These are phyloP conservation scores for Platyscapa corneri DNA, from an alignment of 1,140 invertebrate genomes.

Conservation along the genomic window DNA sequence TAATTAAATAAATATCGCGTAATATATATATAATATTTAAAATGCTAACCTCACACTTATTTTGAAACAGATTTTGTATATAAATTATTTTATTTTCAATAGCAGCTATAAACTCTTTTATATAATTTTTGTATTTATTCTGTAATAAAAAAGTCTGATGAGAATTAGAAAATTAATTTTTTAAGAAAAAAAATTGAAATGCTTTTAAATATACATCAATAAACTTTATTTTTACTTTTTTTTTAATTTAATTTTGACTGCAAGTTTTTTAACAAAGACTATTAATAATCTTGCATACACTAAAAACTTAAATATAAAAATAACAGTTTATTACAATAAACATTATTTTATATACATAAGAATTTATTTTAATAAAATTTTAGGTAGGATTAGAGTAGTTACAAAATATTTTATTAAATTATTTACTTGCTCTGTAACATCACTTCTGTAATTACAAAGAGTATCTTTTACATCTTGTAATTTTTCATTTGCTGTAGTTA, in stretches of 20 bases:
- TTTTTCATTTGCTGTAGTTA: conserved; percentile 52
- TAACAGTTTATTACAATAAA: background rate
- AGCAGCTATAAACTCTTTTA: conserved; percentile 30
- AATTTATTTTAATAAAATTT: background rate
- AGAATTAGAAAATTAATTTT: background rate
- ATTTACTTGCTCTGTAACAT: conserved; percentile 59
- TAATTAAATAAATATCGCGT: background rate
- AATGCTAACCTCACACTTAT: conserved; percentile 45
- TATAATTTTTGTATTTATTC: conserved; percentile 33
- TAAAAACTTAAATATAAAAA: background rate
- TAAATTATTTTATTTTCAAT: conserved; percentile 50
- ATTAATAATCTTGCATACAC: background rate
- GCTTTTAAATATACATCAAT: background rate
- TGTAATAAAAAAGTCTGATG: conserved; percentile 24
- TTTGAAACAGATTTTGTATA: conserved; percentile 46
- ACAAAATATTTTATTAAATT: conserved; percentile 26
- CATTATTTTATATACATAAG: background rate
- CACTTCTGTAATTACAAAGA: conserved; percentile 53
- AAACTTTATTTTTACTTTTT: background rate
- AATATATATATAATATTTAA: background rate
- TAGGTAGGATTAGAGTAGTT: background rate
- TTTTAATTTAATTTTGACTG: background rate
- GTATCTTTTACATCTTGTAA: conserved; percentile 55
- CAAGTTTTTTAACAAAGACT: background rate
- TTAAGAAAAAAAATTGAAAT: too few relatives aligned